Percentiles rank a stretch among this genome's conserved stretches.
phyloP scores from a whole-genome alignment of 2,888 invertebrate genomes.

The Agriotes lineatus region DNA sequence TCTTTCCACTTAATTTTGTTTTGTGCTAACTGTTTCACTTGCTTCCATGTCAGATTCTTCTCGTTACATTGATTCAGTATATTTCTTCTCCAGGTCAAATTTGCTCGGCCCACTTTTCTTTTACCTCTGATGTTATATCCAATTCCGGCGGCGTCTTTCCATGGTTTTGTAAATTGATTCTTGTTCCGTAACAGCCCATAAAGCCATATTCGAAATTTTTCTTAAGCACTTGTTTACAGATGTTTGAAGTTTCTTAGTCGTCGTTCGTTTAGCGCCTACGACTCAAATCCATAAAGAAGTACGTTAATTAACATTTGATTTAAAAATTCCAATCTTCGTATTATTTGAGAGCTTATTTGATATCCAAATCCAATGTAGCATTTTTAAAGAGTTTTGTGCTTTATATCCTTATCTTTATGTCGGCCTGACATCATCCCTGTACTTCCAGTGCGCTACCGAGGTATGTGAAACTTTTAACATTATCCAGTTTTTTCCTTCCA shows the following conservation, averaged over 20 bases:
- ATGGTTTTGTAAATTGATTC: not conserved
- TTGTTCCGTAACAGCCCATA: not conserved
- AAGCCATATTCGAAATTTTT: not conserved
- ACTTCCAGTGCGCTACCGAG: not conserved
- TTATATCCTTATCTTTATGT: not conserved
- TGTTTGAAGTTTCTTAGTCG: not conserved
- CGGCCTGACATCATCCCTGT: not conserved
- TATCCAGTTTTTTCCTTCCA: not conserved
- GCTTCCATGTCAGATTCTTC: no score
- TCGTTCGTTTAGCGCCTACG: not conserved
- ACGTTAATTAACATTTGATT: not conserved
- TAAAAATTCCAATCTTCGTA: not conserved
- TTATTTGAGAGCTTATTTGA: conserved; percentile 6
- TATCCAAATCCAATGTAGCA: not conserved
- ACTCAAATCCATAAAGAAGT: not conserved
- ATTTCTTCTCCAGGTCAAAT: no score
- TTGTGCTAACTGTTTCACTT: not conserved
- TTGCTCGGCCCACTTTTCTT: no score
- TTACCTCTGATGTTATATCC: not conserved
- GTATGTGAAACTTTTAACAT: not conserved
- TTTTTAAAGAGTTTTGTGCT: not conserved
- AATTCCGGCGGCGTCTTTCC: not conserved
- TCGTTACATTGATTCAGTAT: no score
- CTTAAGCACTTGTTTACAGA: not conserved
- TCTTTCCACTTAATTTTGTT: not conserved